phyloP scores from a whole-genome alignment of 2,888 invertebrate species.

The Caenorhabditis sp. region DNA sequence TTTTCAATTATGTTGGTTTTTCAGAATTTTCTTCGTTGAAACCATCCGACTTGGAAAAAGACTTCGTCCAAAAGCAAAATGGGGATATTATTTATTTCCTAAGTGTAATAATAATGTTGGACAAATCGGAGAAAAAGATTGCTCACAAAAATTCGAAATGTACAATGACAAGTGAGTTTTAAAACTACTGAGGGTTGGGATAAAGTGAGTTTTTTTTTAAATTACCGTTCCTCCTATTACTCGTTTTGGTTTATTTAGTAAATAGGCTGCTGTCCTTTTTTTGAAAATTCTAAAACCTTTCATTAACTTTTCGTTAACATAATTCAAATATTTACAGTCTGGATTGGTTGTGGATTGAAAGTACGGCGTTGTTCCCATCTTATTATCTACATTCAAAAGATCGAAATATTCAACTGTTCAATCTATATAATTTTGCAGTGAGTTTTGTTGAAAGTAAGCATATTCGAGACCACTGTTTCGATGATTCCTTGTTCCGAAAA shows the following conservation, averaged over 20 bases:
- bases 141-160: slow-evolving; percentile 16
- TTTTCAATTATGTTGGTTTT: slow-evolving; percentile 3
- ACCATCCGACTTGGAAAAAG: slow-evolving; percentile 41
- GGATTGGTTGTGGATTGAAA: slow-evolving; percentile 38
- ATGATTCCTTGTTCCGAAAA: too few species aligned
- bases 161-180: slow-evolving; percentile 29
- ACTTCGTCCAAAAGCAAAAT: slow-evolving; percentile 50
- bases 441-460: too few species aligned
- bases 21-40: slow-evolving; percentile 38
- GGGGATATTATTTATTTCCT: slow-evolving; percentile 56
- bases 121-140: slow-evolving; percentile 12
- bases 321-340: slow-evolving; percentile 16
- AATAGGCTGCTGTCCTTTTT: too few species aligned
- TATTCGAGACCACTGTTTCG: too few species aligned
- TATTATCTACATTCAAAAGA: slow-evolving; percentile 28
- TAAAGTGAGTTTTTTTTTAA: too few species aligned
- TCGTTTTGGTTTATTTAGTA: too few species aligned
- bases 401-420: slow-evolving; percentile 7
- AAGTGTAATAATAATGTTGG: slow-evolving; percentile 50
- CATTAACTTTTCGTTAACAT: not conserved
- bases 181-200: too few species aligned
- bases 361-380: slow-evolving; percentile 40
- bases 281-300: too few species aligned
- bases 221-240: too few species aligned
- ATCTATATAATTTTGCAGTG: slow-evolving; percentile 11